These are phyloP conservation scores for Microplitis mediator DNA, from an alignment of 1,140 invertebrate genomes.

Conservation along the genomic window DNA sequence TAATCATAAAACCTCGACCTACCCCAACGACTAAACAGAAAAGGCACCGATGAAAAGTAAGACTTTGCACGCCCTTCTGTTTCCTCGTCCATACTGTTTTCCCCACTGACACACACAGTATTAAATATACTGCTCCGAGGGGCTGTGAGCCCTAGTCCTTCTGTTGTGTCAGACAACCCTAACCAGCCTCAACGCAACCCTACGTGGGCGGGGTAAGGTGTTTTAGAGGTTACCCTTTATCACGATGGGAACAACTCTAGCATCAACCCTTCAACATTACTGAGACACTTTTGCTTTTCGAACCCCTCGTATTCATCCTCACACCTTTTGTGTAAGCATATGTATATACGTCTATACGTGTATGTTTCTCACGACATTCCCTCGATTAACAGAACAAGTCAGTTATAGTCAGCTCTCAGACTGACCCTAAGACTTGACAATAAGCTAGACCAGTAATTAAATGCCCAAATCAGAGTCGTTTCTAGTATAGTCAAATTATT, in stretches of 20 bases:
- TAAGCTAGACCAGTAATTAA: no score
- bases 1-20: conserved; percentile 43
- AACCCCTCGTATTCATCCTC: background rate
- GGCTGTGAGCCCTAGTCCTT: conserved; percentile 45
- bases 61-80: conserved; percentile 9
- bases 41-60: no score
- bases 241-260: conserved; percentile 14
- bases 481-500: no score
- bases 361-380: no score
- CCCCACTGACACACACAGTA: conserved; percentile 29
- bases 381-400: no score
- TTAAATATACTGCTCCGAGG: conserved; percentile 30
- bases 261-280: background rate
- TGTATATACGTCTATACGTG: no score
- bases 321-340: background rate
- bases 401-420: no score
- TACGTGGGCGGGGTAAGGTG: conserved; percentile 14
- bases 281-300: conserved; percentile 11
- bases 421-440: no score
- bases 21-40: conserved; percentile 32
- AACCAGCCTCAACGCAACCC: conserved; percentile 16
- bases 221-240: background rate
- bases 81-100: conserved; percentile 1
- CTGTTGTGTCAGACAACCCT: background rate
- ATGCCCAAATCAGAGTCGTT: no score